A percentile compares a stretch with the other conserved stretches of the same genome.
These are phyloP conservation scores for Pararge aegeria DNA, from an alignment of 1,140 invertebrate genomes.

Conservation along the genomic window DNA sequence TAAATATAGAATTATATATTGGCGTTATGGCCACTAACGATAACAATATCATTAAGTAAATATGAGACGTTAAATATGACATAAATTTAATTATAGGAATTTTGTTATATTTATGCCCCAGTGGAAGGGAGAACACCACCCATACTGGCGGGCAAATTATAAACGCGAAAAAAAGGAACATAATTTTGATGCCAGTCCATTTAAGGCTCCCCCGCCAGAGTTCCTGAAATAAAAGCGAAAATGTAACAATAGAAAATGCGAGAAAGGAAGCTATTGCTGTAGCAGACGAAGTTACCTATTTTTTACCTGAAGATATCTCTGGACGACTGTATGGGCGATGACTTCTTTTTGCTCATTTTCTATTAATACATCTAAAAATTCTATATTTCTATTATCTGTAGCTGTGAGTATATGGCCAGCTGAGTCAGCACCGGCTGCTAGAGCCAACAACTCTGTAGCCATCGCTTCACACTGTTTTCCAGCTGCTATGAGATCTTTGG, in stretches of 20 bases:
- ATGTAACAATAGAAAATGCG: conserved; percentile 15
- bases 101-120: conserved; percentile 97
- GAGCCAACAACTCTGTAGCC: conserved; percentile 96
- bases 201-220: conserved; percentile 97
- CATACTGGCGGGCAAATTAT: conserved; percentile 97
- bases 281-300: conserved; percentile 73
- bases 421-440: conserved; percentile 96
- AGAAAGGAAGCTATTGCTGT: conserved; percentile 24
- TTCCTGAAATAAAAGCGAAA: conserved; percentile 85
- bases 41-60: conserved; percentile 97
- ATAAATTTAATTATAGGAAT: conserved; percentile 99
- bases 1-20: conserved; percentile 88
- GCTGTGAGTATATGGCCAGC: conserved; percentile 95
- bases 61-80: conserved; percentile 98
- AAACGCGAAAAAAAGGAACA: conserved; percentile 95
- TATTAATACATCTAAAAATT: conserved; percentile 98
- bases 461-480: conserved; percentile 98
- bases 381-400: conserved; percentile 93
- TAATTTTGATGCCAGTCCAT: conserved; percentile 97
- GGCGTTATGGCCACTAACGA: conserved; percentile 95
- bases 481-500: conserved; percentile 96
- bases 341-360: conserved; percentile 99
- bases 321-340: conserved; percentile 93
- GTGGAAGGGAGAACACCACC: conserved; percentile 96
- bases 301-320: conserved; percentile 91